A percentile compares a stretch with the other conserved stretches of the same genome.
Conservation (phyloP, 2,888 invertebrate genomes). For the Amblyjoppa fuscipennis region DNA sequence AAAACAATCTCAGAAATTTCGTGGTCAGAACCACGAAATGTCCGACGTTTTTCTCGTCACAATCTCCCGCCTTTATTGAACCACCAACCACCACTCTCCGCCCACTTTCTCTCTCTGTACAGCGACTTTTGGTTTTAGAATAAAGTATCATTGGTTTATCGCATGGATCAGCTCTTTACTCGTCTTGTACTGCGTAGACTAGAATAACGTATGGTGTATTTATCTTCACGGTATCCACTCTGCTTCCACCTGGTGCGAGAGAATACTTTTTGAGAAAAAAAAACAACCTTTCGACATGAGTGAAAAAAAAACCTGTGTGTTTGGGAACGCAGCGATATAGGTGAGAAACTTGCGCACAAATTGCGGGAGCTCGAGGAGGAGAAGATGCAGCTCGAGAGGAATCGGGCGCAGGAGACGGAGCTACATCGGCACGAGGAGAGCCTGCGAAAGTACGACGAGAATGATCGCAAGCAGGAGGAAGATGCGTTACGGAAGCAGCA, state of each 20-base stretch:
- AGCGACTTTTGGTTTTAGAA: conserved; percentile 24
- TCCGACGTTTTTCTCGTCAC: no score
- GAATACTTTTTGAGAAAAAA: conserved; percentile 9
- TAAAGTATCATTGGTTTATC: conserved; percentile 51
- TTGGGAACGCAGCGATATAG: conserved; percentile 84
- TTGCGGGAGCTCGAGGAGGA: conserved; percentile 86
- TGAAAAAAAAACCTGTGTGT: conserved; percentile 57
- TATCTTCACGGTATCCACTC: no score
- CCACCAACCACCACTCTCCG: no score
- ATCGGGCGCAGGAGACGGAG: conserved; percentile 81
- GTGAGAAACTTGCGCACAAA: conserved; percentile 87
- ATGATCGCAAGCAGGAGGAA: conserved; percentile 80
- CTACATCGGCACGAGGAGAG: conserved; percentile 80
- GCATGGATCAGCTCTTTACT: conserved; percentile 51
- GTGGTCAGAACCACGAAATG: no score
- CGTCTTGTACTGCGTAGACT: conserved; percentile 21
- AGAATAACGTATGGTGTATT: not conserved
- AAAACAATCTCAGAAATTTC: no score
- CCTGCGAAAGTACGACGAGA: conserved; percentile 82
- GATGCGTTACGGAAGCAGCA: conserved; percentile 77
- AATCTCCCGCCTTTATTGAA: no score
- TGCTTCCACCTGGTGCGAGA: no score
- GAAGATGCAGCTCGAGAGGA: conserved; percentile 85
- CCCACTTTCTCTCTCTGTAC: no score
- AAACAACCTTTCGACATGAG: conserved; percentile 45